Evolutionary conservation across 1,140 invertebrate genomes (phyloP).

Genomic region (Tetramorium parvispinum): DNA sequence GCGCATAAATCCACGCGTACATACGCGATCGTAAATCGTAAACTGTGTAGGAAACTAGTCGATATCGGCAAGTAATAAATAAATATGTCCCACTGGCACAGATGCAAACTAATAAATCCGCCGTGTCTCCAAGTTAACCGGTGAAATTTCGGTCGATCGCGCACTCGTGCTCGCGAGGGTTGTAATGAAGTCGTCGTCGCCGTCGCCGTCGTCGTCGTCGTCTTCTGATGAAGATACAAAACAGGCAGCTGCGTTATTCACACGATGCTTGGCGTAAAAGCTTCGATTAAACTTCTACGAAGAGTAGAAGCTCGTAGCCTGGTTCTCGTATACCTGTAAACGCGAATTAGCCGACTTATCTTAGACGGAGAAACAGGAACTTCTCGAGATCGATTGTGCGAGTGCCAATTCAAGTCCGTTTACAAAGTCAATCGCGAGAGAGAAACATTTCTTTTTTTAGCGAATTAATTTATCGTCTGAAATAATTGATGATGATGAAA

Average conservation of each 20-base stretch:
- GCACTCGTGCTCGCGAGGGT: not conserved
- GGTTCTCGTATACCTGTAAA: slow-evolving; percentile 34
- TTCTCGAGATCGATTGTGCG: slow-evolving; percentile 31
- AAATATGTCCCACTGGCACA: slow-evolving; percentile 59
- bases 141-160: slow-evolving; percentile 53
- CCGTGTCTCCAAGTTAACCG: slow-evolving; percentile 57
- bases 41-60: slow-evolving; percentile 43
- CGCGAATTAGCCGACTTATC: slow-evolving; percentile 52
- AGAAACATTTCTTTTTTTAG: not conserved
- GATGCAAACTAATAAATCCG: slow-evolving; percentile 63
- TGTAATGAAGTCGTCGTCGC: slow-evolving; percentile 52
- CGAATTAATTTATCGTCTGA: not conserved
- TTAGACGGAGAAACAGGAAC: slow-evolving; percentile 50
- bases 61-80: slow-evolving; percentile 62
- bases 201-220: not conserved
- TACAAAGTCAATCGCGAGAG: not conserved
- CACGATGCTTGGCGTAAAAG: slow-evolving; percentile 47
- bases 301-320: slow-evolving; percentile 29
- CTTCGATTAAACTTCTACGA: slow-evolving; percentile 59
- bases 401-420: slow-evolving; percentile 13
- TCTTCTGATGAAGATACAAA: slow-evolving; percentile 46
- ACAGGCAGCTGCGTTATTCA: slow-evolving; percentile 58
- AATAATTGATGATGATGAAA: not conserved
- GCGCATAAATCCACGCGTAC: slow-evolving; percentile 57
- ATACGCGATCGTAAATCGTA: slow-evolving; percentile 55